Conservation (phyloP, 2,888 invertebrate species). For the Scaptomyza flava region DNA sequence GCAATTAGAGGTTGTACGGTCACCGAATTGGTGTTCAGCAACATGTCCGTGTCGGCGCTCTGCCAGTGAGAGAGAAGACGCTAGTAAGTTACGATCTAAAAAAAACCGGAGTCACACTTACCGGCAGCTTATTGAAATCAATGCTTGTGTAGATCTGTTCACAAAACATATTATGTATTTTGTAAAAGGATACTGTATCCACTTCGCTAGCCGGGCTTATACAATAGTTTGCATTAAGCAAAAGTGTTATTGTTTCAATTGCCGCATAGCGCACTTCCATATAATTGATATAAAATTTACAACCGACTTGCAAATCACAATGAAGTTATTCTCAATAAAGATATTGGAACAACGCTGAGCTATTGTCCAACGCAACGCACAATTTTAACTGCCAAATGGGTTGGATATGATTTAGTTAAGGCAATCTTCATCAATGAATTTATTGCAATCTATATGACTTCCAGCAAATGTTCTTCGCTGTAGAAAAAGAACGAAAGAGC, state of each 20-base stretch:
- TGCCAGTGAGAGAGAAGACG: constrained; percentile 22
- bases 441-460: constrained; percentile 74
- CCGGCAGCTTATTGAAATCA: constrained; percentile 66
- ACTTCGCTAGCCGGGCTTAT: constrained; percentile 37
- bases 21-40: constrained; percentile 68
- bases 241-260: constrained; percentile 70
- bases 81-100: background rate
- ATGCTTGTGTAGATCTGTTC: constrained; percentile 65
- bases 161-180: constrained; percentile 68
- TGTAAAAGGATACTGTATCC: constrained; percentile 17
- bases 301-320: constrained; percentile 72
- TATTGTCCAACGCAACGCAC: constrained; percentile 71
- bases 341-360: constrained; percentile 71
- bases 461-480: constrained; percentile 57
- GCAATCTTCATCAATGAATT: constrained; percentile 77
- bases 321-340: constrained; percentile 64
- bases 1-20: constrained; percentile 71
- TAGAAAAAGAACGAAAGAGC: constrained; percentile 73
- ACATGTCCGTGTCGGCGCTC: constrained; percentile 66
- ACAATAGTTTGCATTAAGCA: constrained; percentile 77
- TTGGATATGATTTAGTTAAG: constrained; percentile 76
- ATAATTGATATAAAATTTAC: constrained; percentile 77
- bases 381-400: constrained; percentile 69
- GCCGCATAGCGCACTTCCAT: constrained; percentile 77
- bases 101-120: constrained; percentile 5